Percentiles rank a stretch among this genome's conserved stretches.
phyloP scores from a whole-genome alignment of 1,140 invertebrate species.

The Drosophila leontia region DNA sequence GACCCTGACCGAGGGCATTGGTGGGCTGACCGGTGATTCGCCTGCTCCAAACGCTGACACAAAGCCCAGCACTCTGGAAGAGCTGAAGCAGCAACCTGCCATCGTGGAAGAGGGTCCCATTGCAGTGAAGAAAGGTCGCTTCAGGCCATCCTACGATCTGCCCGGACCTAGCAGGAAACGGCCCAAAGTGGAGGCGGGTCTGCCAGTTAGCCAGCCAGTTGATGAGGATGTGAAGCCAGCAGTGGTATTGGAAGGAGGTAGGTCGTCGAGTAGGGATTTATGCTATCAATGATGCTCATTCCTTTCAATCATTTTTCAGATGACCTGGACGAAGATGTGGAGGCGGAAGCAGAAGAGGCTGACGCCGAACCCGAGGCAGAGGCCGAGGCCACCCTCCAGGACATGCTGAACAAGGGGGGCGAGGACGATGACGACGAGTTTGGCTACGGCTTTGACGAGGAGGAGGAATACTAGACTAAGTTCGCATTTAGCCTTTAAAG shows the following conservation, averaged over 20 bases:
- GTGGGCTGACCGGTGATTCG: constrained; percentile 39
- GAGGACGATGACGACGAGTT: constrained; percentile 76
- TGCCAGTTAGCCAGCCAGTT: constrained; percentile 53
- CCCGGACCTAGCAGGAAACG: constrained; percentile 73
- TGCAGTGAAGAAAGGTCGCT: constrained; percentile 52
- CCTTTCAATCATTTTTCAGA: constrained; percentile 20
- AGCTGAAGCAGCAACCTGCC: constrained; percentile 50
- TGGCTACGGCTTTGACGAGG: constrained; percentile 83
- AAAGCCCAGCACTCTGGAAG: constrained; percentile 55
- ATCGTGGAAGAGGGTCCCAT: constrained; percentile 73
- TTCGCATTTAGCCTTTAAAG: constrained; percentile 33
- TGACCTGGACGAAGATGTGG: constrained; percentile 64
- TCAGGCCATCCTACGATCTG: constrained; percentile 61
- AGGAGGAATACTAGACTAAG: constrained; percentile 64
- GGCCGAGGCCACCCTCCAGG: constrained; percentile 77
- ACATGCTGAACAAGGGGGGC: constrained; percentile 80
- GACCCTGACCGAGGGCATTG: constrained; percentile 85
- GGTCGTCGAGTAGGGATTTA: neutral
- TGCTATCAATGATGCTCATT: neutral
- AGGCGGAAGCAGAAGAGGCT: constrained; percentile 55
- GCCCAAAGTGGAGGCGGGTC: constrained; percentile 62
- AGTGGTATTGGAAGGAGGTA: constrained; percentile 56
- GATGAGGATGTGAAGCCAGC: constrained; percentile 42
- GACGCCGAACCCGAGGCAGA: constrained; percentile 69
- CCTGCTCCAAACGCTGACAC: constrained; percentile 11